Evolutionary conservation across 2,797 vertebrate genomes (phyloP).

Genomic region (Oceanodroma leucorhoa): DNA sequence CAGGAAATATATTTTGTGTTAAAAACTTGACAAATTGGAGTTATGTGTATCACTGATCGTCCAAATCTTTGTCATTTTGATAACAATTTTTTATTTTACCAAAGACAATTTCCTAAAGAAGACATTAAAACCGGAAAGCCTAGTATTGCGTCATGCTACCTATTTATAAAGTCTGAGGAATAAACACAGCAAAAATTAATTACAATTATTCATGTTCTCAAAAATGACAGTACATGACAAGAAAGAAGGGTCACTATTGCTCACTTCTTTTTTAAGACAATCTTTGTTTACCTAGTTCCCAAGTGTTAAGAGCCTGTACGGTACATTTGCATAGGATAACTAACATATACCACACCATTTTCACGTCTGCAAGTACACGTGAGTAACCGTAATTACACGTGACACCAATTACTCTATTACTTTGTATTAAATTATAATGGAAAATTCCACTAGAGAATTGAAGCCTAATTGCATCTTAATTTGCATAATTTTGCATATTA

Average conservation of each 20-base stretch:
- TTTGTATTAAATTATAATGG: constrained; percentile 99
- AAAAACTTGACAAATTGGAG: background rate
- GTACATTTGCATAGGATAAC: constrained; percentile 98
- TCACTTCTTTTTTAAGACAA: constrained; percentile 71
- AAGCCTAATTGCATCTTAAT: constrained; percentile 99
- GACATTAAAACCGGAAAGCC: constrained; percentile 59
- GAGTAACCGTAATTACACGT: constrained; percentile 99
- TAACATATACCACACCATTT: constrained; percentile 97
- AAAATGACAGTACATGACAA: constrained; percentile 71
- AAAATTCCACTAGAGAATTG: constrained; percentile 99
- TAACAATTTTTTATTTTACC: constrained; percentile 42
- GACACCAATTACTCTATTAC: constrained; percentile 99
- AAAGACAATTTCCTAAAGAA: constrained; percentile 56
- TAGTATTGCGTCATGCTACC: constrained; percentile 34
- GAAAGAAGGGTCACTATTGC: constrained; percentile 69
- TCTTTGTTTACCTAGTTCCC: constrained; percentile 82
- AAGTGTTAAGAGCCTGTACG: constrained; percentile 86
- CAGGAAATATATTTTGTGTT: background rate
- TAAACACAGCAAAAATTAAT: constrained; percentile 73
- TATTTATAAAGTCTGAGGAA: constrained; percentile 73
- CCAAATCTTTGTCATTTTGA: background rate
- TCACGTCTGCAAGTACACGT: constrained; percentile 99
- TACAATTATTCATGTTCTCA: constrained; percentile 72
- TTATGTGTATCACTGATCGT: background rate
- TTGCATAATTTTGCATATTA: constrained; percentile 99